Evolutionary conservation across 2,888 invertebrate species (phyloP).

Genomic region (Drosophila pseudotakahashii): DNA sequence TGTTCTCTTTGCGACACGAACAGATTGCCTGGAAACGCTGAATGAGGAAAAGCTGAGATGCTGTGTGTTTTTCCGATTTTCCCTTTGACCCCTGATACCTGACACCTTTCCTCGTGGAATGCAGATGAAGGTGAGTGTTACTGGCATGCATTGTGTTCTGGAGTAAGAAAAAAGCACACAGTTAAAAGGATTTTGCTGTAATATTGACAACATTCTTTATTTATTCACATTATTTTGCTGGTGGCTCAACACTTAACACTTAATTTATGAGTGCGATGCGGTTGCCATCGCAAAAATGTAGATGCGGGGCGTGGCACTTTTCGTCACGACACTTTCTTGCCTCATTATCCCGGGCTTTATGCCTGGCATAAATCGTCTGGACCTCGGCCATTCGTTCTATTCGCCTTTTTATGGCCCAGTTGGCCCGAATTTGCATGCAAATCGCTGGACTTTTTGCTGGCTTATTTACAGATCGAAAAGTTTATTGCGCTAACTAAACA

Average conservation of each 20-base stretch:
- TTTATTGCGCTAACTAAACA: conserved; percentile 48
- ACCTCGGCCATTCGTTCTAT: conserved; percentile 28
- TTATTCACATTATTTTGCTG: conserved; percentile 50
- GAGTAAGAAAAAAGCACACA: not conserved
- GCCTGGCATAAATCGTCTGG: conserved; percentile 71
- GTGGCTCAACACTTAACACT: conserved; percentile 55
- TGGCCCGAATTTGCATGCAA: conserved; percentile 46
- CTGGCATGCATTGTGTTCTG: conserved; percentile 25
- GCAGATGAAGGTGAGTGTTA: conserved; percentile 21
- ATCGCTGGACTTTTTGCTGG: conserved; percentile 29
- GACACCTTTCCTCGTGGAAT: not conserved
- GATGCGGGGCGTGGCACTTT: conserved; percentile 10
- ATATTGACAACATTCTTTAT: conserved; percentile 46
- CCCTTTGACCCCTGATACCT: not conserved
- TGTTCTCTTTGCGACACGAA: no score
- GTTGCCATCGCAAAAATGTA: conserved; percentile 18
- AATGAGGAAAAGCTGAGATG: not conserved
- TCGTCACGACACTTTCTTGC: conserved; percentile 54
- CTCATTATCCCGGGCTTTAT: conserved; percentile 58
- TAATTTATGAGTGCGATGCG: conserved; percentile 57
- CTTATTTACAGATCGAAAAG: conserved; percentile 41
- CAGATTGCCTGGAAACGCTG: not conserved
- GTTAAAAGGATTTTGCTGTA: conserved; percentile 22
- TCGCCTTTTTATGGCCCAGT: conserved; percentile 32
- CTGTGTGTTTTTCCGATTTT: conserved; percentile 4